phyloP scores from a whole-genome alignment of 2,888 invertebrate genomes.

The Kryphioiulus occultus region DNA sequence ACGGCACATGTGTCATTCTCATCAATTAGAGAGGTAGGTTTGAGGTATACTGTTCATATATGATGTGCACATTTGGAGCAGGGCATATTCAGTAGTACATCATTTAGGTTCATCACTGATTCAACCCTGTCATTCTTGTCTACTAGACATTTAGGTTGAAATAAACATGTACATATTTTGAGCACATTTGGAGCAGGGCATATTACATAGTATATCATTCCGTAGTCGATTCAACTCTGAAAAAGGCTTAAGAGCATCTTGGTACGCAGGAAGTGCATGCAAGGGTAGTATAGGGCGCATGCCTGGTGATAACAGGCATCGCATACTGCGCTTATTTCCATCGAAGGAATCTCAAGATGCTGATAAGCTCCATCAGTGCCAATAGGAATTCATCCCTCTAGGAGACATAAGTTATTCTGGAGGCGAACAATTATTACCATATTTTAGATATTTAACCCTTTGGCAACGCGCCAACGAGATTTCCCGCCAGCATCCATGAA shows the following conservation, averaged over 20 bases:
- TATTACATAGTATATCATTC: too few relatives aligned
- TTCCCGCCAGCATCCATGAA: not conserved
- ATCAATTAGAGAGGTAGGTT: too few relatives aligned
- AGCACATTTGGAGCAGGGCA: too few relatives aligned
- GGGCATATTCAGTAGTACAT: too few relatives aligned
- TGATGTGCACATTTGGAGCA: too few relatives aligned
- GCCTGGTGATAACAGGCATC: not conserved
- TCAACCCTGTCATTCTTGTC: too few relatives aligned
- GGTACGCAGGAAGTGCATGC: not conserved
- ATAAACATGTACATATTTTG: too few relatives aligned
- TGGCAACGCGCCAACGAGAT: not conserved
- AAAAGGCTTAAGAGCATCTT: not conserved
- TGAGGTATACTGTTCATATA: too few relatives aligned
- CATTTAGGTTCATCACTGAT: too few relatives aligned
- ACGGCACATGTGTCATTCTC: too few relatives aligned
- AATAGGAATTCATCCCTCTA: not conserved
- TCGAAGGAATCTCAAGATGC: not conserved
- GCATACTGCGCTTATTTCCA: not conserved
- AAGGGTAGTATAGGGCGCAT: not conserved
- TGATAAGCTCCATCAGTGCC: conserved; percentile 26
- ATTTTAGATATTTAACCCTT: not conserved
- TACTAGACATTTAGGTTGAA: too few relatives aligned
- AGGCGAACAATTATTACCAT: not conserved
- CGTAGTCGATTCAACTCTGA: not conserved
- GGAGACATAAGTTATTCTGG: not conserved